Base-by-base conservation (phyloP, 2,797 vertebrate genomes). In the Hypotaenidia philippensis region DNA sequence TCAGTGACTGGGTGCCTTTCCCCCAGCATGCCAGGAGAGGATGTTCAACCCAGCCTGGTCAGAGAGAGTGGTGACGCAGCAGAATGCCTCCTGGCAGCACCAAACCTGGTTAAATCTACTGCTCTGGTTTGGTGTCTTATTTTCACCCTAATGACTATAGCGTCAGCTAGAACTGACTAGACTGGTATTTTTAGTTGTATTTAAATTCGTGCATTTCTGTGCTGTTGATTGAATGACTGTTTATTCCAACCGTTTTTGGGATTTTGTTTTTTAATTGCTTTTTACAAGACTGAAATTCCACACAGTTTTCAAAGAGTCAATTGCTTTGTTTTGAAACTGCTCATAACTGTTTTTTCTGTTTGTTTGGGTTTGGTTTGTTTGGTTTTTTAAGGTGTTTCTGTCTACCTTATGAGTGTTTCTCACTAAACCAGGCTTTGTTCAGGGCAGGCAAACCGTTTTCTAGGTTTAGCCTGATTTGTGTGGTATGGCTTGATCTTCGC, bases 1-100 rank as follows among this genome's bases (percentile, higher is more conserved):
- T 52, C 2, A 1, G 9, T 13, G 16, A 0, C 45, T 15, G 27
- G 10, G 11, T 27, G 6, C 6, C 0, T 59, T 49, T 53, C 9
- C 20, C 25, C 6, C 36, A 25, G 9, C 2, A 0, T n/a, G 25
- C 40, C n/a, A 11, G 0, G 2, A 3, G 20, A 82, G 8, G 22
- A 25, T 18, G 8, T 22, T 84, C 49, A 36, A 3, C 25, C 3
- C 2, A 2, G 25, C 11, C 44, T 17, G 14, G 32, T 22, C 11
- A 56, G 36, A 13, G 10, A 53, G 36, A 16, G 10, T 18, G 8
- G 6, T 57, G 47, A 7, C 31, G 23, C 32, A 32, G 26, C 40
- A 49, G 1, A 0, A 3, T 27, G 55, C 41, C 18, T 75, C 78
- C 50, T 53, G n/a, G 13, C 18, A 88, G 6, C 38, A 55, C 6